These are phyloP conservation scores for Nannobrachium achirus DNA, from an alignment of 2,113 vertebrate genomes.

Conservation along the genomic window DNA sequence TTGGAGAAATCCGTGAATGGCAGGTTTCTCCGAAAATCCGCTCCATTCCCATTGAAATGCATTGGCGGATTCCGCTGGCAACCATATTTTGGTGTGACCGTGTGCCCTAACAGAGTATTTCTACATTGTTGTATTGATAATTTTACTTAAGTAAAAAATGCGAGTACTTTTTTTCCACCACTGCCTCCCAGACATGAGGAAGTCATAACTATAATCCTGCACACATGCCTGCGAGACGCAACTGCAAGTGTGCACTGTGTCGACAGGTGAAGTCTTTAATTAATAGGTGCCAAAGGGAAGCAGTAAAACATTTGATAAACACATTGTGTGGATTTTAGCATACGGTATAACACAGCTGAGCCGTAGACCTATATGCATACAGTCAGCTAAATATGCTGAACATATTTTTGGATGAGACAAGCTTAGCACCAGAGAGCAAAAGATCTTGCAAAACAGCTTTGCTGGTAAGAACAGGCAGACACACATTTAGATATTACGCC, in stretches of 20 bases:
- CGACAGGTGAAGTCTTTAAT: slow-evolving; percentile 38
- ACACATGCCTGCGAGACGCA: slow-evolving; percentile 6
- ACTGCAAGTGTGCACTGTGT: slow-evolving; percentile 30
- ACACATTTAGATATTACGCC: slow-evolving; percentile 49
- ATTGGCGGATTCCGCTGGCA: too few relatives aligned
- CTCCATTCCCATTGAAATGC: too few relatives aligned
- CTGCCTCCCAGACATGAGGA: slow-evolving; percentile 26
- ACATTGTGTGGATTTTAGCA: not conserved
- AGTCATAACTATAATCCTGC: slow-evolving; percentile 27
- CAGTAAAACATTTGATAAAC: not conserved
- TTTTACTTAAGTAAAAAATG: too few relatives aligned
- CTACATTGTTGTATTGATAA: too few relatives aligned
- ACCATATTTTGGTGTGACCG: too few relatives aligned
- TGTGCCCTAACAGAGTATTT: too few relatives aligned
- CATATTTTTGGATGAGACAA: not conserved
- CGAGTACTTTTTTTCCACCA: too few relatives aligned
- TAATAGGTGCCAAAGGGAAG: slow-evolving; percentile 15
- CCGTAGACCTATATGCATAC: not conserved
- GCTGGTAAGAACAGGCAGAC: slow-evolving; percentile 39
- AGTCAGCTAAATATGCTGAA: too few relatives aligned
- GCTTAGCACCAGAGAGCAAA: not conserved
- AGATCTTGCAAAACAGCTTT: not conserved
- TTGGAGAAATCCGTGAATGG: too few relatives aligned
- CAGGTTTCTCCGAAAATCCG: too few relatives aligned
- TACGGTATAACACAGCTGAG: not conserved